Evolutionary conservation across 2,113 vertebrate species (phyloP), one percentile per base, ranked within the genome.

Genomic region (Catharus bicknelli): DNA sequence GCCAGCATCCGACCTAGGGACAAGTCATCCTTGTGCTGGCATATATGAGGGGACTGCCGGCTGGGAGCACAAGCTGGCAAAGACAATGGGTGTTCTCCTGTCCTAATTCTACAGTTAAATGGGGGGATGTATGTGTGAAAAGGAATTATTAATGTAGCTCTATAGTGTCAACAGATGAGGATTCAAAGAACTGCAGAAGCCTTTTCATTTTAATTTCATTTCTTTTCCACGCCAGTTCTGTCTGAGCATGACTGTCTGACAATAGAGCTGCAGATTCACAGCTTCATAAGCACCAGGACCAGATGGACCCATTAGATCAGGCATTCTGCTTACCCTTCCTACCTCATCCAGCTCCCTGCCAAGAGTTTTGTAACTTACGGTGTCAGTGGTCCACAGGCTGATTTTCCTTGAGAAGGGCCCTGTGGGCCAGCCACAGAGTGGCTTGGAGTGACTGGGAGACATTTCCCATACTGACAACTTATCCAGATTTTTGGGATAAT

Each of bases 291-390:
- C 32, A 0, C 50, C 84, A 54, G 76, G 75, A 59, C 63, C 95
- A 94, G 94, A 92, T 89, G 85, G 87, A 69, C 40, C 55, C 40
- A n/a, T 94, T 89, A 96, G 81, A 90, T 85, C 89, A 94, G 74
- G 47, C 64, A 13, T 76, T 93, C 81, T 90, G 84, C 72, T 86
- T 45, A 62, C 72, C 78, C 9, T 0, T 83, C 90, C 75, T 76
- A 74, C 75, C 87, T 92, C 48, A 88, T 80, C 76, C 83, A 88
- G 36, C 69, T 90, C 83, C 78, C 81, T 83, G 72, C 79, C 87
- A 78, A 47, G 38, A 55, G 15, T 51, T 79, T 59, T 2, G 3
- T 59, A 50, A 90, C 18, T 88, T 76, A 40, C 57, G 42, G 10
- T 83, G 26, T 85, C 34, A 29, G 0, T 66, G 92, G 70, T 73